These are phyloP conservation scores for Numida meleagris DNA, from an alignment of 2,113 vertebrate genomes.

Conservation along the genomic window DNA sequence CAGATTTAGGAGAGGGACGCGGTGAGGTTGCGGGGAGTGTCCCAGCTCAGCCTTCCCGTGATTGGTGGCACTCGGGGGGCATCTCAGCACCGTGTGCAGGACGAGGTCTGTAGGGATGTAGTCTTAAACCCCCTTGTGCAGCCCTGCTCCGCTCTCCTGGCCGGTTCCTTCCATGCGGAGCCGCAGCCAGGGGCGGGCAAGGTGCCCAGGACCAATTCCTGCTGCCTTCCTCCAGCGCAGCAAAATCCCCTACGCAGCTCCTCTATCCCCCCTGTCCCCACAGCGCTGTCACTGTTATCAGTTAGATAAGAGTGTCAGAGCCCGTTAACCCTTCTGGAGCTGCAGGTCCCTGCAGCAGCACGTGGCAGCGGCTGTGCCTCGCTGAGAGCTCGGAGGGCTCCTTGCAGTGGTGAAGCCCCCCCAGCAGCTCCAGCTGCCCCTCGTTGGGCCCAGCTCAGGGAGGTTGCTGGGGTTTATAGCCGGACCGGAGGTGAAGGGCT, in stretches of 20 bases:
- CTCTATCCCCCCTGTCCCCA: neutral
- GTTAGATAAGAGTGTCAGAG: neutral
- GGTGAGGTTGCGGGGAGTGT: neutral
- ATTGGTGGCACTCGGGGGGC: neutral
- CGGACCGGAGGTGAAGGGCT: neutral
- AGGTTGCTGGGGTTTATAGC: neutral
- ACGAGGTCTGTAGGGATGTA: neutral
- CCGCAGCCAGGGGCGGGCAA: rapidly evolving
- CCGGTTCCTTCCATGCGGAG: neutral
- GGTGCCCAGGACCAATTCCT: neutral
- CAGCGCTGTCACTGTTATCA: rapidly evolving
- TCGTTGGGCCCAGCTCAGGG: neutral
- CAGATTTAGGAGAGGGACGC: neutral
- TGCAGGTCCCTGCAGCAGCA: neutral
- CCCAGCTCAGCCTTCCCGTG: neutral
- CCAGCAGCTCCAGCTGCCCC: neutral
- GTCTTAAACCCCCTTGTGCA: neutral
- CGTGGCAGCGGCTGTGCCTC: neutral
- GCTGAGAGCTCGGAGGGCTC: neutral
- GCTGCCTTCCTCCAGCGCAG: neutral
- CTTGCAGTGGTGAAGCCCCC: no score
- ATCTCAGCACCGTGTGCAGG: neutral
- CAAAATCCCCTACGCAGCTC: neutral
- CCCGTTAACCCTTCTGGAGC: neutral
- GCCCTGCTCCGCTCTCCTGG: neutral